Evolutionary conservation across 2,113 vertebrate genomes (phyloP), one percentile per base, ranked within the genome.

Genomic region (Ameiurus melas): DNA sequence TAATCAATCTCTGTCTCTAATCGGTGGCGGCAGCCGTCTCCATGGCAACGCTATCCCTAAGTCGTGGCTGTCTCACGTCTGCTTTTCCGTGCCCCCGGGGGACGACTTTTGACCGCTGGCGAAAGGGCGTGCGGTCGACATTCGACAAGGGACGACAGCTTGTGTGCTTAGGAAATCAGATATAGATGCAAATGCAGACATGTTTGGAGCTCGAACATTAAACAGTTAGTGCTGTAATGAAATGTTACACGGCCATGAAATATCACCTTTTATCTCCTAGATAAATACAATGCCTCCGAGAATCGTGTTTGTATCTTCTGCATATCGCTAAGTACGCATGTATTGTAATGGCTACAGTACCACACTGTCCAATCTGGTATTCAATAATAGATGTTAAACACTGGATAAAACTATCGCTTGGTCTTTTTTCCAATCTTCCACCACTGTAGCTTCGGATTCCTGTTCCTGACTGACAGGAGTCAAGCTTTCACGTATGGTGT

Each of bases 21-120:
- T 77, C 71, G 7, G 55, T 55, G 27, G 66, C 75, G 75, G 70
- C 81, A 20, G 19, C 68, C 57, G 58, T 92, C 85, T 90, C 91
- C 88, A 90, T 75, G 88, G 87, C 30, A 87, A 92, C 91, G 27
- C 80, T 77, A 53, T 62, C 85, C 66, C 58, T 80, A 70, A 88
- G 62, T 57, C 57, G 16, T 51, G 17, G 51, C 33, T 85, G 84
- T 71, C 60, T 88, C 85, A 39, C 39, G 85, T 22, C 55, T 58
- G 79, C 27, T 89, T 80, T 81, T 53, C 16, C 22, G 75, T 80
- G 79, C 84, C 73, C 73, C 14, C 2, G 12, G 51, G 73, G 33
- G 47, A 60, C 51, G 81, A 71, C 83, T 33, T 55, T 36, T 85
- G 83, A 71, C 39, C 83, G n/a, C 47, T 14, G 66, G 17, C 3